These are phyloP conservation scores for Cepaea hortensis DNA, from an alignment of 2,888 invertebrate species.

Conservation along the genomic window DNA sequence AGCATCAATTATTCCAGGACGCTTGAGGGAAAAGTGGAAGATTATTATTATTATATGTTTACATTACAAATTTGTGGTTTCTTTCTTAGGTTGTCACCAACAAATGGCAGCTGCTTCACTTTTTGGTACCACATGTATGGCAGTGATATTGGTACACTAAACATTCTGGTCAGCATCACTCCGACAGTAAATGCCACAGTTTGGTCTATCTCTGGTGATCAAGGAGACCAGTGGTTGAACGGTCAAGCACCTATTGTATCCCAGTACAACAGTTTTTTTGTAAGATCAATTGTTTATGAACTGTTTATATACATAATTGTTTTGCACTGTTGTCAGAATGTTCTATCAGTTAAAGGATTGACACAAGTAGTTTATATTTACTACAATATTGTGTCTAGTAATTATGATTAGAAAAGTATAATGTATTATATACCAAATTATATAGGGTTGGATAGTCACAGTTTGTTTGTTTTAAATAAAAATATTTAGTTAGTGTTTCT, in stretches of 20 bases:
- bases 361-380: too few species aligned
- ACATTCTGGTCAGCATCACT: slow-evolving; percentile 57
- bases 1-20: too few species aligned
- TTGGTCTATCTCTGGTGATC: slow-evolving; percentile 66
- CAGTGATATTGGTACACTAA: slow-evolving; percentile 60
- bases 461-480: too few species aligned
- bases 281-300: slow-evolving; percentile 18
- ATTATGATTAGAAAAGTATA: too few species aligned
- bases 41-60: not conserved
- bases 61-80: not conserved
- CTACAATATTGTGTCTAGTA: too few species aligned
- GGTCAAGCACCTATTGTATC: slow-evolving; percentile 58
- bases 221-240: slow-evolving; percentile 61
- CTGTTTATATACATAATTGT: too few species aligned
- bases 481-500: not conserved
- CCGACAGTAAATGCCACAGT: slow-evolving; percentile 51
- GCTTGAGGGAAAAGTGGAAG: not conserved
- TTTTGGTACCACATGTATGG: slow-evolving; percentile 59
- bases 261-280: slow-evolving; percentile 36
- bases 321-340: too few species aligned
- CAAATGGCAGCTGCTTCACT: slow-evolving; percentile 45
- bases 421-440: too few species aligned
- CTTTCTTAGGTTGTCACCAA: slow-evolving; percentile 25
- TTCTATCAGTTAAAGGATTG: too few species aligned
- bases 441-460: too few species aligned